A percentile compares a stretch with the other conserved stretches of the same genome.
These are phyloP conservation scores for Micronycteris hirsuta DNA, from an alignment of 2,113 vertebrate genomes.

Conservation along the genomic window DNA sequence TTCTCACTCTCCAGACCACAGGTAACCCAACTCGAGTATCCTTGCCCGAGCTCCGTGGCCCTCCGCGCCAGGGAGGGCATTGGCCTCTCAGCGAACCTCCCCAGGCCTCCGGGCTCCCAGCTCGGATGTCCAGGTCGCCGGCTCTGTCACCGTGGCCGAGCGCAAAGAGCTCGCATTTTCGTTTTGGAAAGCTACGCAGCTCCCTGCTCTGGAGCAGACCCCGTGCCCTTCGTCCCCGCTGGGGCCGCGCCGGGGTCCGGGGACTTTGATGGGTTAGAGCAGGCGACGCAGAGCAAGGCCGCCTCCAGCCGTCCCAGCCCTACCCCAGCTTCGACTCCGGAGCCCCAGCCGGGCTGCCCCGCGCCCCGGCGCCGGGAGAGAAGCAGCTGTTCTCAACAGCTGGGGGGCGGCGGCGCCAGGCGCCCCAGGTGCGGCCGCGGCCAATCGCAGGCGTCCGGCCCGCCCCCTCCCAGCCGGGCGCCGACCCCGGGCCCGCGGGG, in stretches of 20 bases:
- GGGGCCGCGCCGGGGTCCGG: neutral
- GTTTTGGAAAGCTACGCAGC: neutral
- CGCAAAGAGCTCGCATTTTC: neutral
- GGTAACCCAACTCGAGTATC: neutral
- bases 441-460: constrained; percentile 73
- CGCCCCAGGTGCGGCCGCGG: constrained; percentile 69
- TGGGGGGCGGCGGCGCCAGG: constrained; percentile 72
- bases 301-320: neutral
- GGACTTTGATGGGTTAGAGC: neutral
- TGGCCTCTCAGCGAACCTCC: neutral
- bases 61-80: neutral
- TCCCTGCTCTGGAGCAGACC: neutral
- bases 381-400: constrained; percentile 80
- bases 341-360: neutral
- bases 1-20: neutral
- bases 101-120: neutral
- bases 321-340: neutral
- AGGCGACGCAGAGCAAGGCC: constrained; percentile 27
- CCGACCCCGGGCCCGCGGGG: constrained; percentile 67
- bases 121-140: neutral
- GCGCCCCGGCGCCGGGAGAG: neutral
- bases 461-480: constrained; percentile 71
- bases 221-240: neutral
- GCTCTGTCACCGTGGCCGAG: neutral
- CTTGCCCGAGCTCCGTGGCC: neutral